Base-by-base conservation (phyloP, 2,113 vertebrate species). In the Podarcis cretensis region DNA sequence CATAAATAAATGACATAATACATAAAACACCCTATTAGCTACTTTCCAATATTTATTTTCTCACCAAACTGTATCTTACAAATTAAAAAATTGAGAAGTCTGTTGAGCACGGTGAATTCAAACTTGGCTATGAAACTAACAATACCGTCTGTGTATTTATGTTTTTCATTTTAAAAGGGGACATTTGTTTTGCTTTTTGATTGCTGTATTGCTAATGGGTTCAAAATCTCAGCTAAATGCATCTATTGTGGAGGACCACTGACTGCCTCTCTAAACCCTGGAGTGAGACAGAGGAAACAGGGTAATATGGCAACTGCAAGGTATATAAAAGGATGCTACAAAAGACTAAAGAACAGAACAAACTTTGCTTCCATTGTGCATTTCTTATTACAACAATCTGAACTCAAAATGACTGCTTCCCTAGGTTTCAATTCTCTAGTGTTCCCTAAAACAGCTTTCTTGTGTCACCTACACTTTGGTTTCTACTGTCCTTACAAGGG, bases 81-180 rank as follows among this genome's bases (percentile, higher is more conserved):
- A 9, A 73, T 6, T 43, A 81, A 74, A 65, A 89, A 8, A 35
- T 13, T 32, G 25, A n/a, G 37, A 23, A 71, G 40, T 8, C n/a
- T 79, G 73, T 0, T 0, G 57, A 30, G 84, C 18, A 63, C 0
- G 0, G 14, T 5, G 4, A 59, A 89, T 76, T 75, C 78, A 74
- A 2, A 25, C 40, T 89, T 79, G 5, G 69, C n/a, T 93, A 78
- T 79, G 87, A 82, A 84, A 82, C 74, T 84, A 30, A 40, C 3
- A 84, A 54, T 9, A n/a, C 69, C 81, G 18, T 13, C n/a, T 32
- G 1, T 3, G 8, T 57, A 57, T 63, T 25, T 82, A 59, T 82
- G 32, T 37, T 74, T 93, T 87, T 86, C 27, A 30, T 30, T 35
- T 82, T 78, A 74, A 85, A n/a, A 81, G 23, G 5, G n/a, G 16